Evolutionary conservation across 35 echinoderm and acorn worm species (phyloP).

Genomic region (Chiridota heheva): DNA sequence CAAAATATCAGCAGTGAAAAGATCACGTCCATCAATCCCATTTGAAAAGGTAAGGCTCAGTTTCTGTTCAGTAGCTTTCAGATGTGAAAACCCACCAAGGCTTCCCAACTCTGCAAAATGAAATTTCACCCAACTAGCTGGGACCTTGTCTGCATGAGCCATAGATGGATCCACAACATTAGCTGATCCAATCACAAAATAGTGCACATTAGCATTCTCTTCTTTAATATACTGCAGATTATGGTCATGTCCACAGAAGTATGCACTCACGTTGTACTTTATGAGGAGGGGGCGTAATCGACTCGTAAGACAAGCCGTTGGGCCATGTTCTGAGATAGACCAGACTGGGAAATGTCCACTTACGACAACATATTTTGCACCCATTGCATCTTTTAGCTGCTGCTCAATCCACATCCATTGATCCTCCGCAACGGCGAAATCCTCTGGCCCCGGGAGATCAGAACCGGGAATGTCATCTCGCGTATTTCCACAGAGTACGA

Average conservation of each 20-base stretch:
- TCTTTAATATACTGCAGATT: slow-evolving; percentile 88
- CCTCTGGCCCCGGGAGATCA: slow-evolving; percentile 42
- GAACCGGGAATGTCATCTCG: slow-evolving; percentile 28
- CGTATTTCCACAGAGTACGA: slow-evolving; percentile 50
- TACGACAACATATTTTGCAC: slow-evolving; percentile 62
- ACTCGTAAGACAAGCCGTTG: slow-evolving; percentile 39
- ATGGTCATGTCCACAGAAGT: slow-evolving; percentile 80
- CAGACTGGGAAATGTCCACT: slow-evolving; percentile 72
- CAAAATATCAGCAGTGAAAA: slow-evolving; percentile 44
- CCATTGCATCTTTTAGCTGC: slow-evolving; percentile 15
- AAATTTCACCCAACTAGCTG: slow-evolving; percentile 61
- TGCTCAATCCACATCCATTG: slow-evolving; percentile 63
- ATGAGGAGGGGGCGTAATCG: slow-evolving; percentile 54
- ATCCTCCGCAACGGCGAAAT: slow-evolving; percentile 5
- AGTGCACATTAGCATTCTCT: slow-evolving; percentile 62
- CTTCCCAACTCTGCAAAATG: slow-evolving; percentile 48
- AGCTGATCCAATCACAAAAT: slow-evolving; percentile 88
- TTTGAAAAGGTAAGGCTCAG: slow-evolving; percentile 59
- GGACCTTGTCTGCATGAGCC: slow-evolving; percentile 54
- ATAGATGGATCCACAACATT: slow-evolving; percentile 67
- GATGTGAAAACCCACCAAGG: slow-evolving; percentile 71
- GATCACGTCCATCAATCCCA: slow-evolving; percentile 46
- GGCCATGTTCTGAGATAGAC: slow-evolving; percentile 78
- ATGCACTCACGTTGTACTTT: slow-evolving; percentile 79
- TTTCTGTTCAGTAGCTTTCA: slow-evolving; percentile 42